Percentiles rank a stretch among this genome's conserved stretches.
phyloP scores from a whole-genome alignment of 2,113 vertebrate genomes.

The Thermophis baileyi region DNA sequence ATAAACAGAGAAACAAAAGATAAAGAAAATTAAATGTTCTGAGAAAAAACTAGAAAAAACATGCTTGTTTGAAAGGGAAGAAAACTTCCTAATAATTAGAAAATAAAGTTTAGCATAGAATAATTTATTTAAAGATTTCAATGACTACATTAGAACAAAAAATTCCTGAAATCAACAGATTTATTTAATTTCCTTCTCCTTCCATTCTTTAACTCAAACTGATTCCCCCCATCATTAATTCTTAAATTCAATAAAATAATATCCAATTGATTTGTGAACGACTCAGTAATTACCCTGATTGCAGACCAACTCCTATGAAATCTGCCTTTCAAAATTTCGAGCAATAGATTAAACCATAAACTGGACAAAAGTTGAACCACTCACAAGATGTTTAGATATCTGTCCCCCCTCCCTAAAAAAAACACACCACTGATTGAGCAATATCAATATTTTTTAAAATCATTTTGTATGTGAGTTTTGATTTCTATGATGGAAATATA shows the following conservation, averaged over 20 bases:
- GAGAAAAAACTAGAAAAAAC: background rate
- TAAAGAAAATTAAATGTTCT: background rate
- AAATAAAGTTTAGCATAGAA: background rate
- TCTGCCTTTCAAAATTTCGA: background rate
- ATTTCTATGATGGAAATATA: background rate
- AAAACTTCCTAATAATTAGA: background rate
- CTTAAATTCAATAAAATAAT: background rate
- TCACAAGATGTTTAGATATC: background rate
- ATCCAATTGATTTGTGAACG: background rate
- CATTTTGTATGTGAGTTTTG: background rate
- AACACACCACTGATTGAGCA: background rate
- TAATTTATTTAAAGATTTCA: background rate
- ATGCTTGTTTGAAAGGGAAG: background rate
- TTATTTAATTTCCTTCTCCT: background rate
- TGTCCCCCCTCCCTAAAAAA: background rate
- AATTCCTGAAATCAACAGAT: background rate
- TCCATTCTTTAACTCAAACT: background rate
- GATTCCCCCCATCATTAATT: background rate
- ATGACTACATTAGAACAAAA: background rate
- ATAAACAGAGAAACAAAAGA: background rate
- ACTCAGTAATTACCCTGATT: background rate
- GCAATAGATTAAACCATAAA: background rate
- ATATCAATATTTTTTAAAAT: background rate
- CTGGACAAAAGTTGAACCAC: background rate
- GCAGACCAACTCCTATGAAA: no score